A percentile compares a stretch with the other conserved stretches of the same genome.
Evolutionary conservation across 2,797 vertebrate genomes (phyloP).

Genomic region (Paratrypauchen microcephalus): DNA sequence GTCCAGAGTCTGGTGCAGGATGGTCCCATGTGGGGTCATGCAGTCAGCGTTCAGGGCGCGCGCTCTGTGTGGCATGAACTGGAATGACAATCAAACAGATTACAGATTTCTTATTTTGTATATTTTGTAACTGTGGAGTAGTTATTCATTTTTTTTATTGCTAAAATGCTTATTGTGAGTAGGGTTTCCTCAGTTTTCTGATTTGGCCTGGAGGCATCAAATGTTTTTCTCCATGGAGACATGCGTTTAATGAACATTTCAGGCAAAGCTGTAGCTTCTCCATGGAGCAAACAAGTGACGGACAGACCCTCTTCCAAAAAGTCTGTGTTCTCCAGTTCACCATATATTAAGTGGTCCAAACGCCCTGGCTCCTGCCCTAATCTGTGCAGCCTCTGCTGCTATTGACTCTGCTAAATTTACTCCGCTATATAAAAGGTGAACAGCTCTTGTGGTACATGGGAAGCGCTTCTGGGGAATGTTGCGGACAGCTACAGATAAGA

Average conservation of each 20-base stretch:
- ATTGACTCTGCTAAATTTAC: constrained; percentile 56
- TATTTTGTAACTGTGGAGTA: too few relatives aligned
- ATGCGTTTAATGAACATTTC: too few relatives aligned
- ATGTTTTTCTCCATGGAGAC: too few relatives aligned
- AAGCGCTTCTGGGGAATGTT: constrained; percentile 24
- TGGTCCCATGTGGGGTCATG: constrained; percentile 89
- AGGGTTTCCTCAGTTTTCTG: not conserved
- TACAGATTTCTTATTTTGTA: too few relatives aligned
- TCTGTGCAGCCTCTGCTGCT: constrained; percentile 39
- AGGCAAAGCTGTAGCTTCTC: too few relatives aligned
- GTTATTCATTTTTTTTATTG: not conserved
- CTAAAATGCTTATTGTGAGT: not conserved
- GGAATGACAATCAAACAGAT: constrained; percentile 39
- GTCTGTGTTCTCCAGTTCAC: constrained; percentile 17
- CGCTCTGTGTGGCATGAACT: constrained; percentile 94
- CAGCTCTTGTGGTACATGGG: constrained; percentile 36
- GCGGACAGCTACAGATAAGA: constrained; percentile 30
- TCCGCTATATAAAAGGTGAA: constrained; percentile 55
- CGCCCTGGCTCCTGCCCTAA: constrained; percentile 36
- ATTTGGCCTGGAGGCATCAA: too few relatives aligned
- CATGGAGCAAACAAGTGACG: too few relatives aligned
- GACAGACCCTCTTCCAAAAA: not conserved
- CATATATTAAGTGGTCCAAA: constrained; percentile 34
- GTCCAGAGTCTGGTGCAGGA: constrained; percentile 92
- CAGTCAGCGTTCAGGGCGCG: constrained; percentile 86